Evolutionary conservation across 2,888 invertebrate species (phyloP).

Genomic region (Ptychoptera contaminata): DNA sequence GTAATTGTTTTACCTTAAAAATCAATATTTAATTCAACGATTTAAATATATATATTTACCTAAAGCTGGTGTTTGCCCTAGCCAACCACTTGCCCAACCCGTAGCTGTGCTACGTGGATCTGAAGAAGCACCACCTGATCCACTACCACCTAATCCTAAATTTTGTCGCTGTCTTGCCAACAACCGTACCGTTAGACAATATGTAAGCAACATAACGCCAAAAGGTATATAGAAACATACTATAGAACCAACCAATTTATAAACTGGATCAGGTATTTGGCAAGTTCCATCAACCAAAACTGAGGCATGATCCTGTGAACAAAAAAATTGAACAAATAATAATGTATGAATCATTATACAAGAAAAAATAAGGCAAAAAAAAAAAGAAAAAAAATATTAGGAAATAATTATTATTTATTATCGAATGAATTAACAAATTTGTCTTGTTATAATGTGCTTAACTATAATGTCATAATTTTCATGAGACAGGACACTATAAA

Average conservation of each 20-base stretch:
- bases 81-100: conserved; percentile 64
- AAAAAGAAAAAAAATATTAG: background rate
- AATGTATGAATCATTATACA: background rate
- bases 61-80: conserved; percentile 39
- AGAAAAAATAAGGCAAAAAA: conserved; percentile 3
- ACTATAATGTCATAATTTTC: too few relatives aligned
- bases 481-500: too few relatives aligned
- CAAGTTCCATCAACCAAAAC: conserved; percentile 70
- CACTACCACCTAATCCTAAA: conserved; percentile 30
- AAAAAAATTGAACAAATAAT: background rate
- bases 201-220: conserved; percentile 89
- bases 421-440: too few relatives aligned
- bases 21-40: background rate
- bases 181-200: conserved; percentile 76
- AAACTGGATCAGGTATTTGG: conserved; percentile 75
- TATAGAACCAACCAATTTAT: conserved; percentile 85
- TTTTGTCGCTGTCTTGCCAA: conserved; percentile 72
- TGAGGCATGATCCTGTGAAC: conserved; percentile 58
- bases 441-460: too few relatives aligned
- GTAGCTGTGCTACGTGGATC: conserved; percentile 24
- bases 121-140: background rate
- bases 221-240: conserved; percentile 93
- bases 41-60: conserved; percentile 26
- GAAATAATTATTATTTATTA: too few relatives aligned
- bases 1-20: background rate